These are phyloP conservation scores for Campylorhamphus procurvoides DNA, from an alignment of 2,113 vertebrate genomes.

Conservation along the genomic window DNA sequence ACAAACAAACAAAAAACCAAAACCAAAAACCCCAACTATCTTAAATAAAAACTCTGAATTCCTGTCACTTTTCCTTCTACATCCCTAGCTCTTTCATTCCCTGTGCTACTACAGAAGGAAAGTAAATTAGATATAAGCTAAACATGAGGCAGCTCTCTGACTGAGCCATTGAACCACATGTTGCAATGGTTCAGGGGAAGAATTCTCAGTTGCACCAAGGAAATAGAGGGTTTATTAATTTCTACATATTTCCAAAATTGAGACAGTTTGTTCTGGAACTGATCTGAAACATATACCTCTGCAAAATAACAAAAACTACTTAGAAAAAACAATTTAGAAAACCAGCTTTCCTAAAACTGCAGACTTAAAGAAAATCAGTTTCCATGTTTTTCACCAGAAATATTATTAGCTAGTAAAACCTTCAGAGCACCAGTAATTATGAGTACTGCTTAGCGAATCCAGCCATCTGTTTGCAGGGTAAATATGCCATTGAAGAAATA, in stretches of 20 bases:
- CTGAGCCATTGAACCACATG: background rate
- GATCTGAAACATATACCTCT: background rate
- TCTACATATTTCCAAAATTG: background rate
- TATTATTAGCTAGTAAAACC: constrained; percentile 20
- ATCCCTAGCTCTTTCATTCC: background rate
- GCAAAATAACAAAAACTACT: background rate
- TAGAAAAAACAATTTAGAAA: background rate
- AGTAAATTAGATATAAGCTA: background rate
- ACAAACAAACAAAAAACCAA: background rate
- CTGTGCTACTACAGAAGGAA: background rate
- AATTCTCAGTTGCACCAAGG: background rate
- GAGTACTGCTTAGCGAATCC: background rate
- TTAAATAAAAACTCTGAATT: background rate
- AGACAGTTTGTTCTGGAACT: background rate
- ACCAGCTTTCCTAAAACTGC: background rate
- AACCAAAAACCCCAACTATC: background rate
- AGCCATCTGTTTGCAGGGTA: background rate
- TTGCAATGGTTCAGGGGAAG: background rate
- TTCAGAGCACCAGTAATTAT: background rate
- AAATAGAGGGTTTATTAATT: background rate
- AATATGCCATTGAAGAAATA: background rate
- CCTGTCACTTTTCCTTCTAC: background rate
- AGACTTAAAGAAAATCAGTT: background rate
- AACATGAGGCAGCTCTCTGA: background rate
- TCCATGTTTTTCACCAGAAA: background rate